Evolutionary conservation across 2,888 invertebrate species (phyloP).

Genomic region (Drosophila mayaguana): DNA sequence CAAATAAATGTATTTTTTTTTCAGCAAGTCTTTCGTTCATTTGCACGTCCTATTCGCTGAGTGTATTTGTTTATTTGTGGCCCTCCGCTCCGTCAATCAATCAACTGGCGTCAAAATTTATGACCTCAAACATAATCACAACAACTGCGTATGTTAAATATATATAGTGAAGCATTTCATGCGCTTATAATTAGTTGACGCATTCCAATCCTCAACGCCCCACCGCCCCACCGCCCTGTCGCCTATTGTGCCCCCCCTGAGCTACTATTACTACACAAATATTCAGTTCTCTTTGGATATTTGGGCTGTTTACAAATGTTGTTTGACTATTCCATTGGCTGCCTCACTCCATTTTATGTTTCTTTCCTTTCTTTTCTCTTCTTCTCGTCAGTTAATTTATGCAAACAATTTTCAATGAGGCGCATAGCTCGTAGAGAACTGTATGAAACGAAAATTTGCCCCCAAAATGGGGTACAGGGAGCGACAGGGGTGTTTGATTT

Average conservation of each 20-base stretch:
- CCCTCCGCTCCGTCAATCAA: conserved; percentile 62
- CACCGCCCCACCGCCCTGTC: neutral
- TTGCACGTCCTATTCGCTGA: conserved; percentile 1
- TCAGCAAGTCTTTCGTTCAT: neutral
- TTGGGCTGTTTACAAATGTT: conserved; percentile 61
- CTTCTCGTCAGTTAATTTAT: conserved; percentile 68
- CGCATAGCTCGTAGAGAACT: conserved; percentile 28
- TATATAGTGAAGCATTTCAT: conserved; percentile 40
- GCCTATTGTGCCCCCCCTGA: neutral
- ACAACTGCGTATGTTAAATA: conserved; percentile 34
- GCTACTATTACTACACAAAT: conserved; percentile 29
- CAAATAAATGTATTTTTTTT: neutral
- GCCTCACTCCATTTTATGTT: conserved; percentile 7
- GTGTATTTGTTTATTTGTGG: conserved; percentile 1
- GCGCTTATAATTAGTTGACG: conserved; percentile 68
- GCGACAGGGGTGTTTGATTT: too few relatives aligned
- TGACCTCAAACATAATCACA: conserved; percentile 72
- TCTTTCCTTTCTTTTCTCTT: conserved; percentile 20
- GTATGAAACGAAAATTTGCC: conserved; percentile 34
- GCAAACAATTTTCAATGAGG: conserved; percentile 71
- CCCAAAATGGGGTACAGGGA: neutral
- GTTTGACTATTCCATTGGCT: conserved; percentile 54
- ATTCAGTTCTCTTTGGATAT: conserved; percentile 27
- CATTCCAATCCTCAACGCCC: conserved; percentile 24
- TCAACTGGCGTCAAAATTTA: conserved; percentile 76